Base-by-base conservation (phyloP, 1,140 invertebrate genomes). In the Bombyx mandarina region DNA sequence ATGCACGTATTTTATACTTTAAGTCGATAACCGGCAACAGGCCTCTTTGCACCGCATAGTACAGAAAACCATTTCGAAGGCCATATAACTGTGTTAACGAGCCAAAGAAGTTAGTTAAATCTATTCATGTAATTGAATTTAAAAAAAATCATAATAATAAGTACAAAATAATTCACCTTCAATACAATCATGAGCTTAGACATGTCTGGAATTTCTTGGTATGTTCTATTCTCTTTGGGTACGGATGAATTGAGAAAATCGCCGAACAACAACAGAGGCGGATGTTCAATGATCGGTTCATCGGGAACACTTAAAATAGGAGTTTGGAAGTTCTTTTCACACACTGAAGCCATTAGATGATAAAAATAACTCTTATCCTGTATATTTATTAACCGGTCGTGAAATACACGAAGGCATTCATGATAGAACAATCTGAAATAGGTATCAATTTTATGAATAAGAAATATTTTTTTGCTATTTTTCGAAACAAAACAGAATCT, bases 381-480 rank as follows among this genome's bases (percentile, higher is more conserved):
- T 8, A 90, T 79, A 67, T 96, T 95, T 50, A 96, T 94, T 7
- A 98, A 82, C 9, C 96, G 93, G 82, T 98, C 97, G 85, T 97
- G 96, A 82, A 96, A 98, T 0, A 98, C 95, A 43, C 96, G 90
- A 48, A 95, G 91, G 49, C 94, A 95, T 86, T 98, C 96, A 77
- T 98, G 96, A 69, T 96, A 95, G 88, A 96, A 98, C 1, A 98
- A 87, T 60, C 95, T 95, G 63, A 35, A 82, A 70, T 51, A 3
- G 26, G 26, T 5, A 35, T 35, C 26, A 5, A 35, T 35, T 35
- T 35, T 3, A 35, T 35, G 2, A 35, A 2, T 5, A 35, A 35
- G 26, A 35, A 35, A 35, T 35, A 35, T 35, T 35, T 5, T 35
- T 35, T 35, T 2, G 26, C 2, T 2, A 35, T 35, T 35, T 35